These are phyloP conservation scores for Euplexia lucipara DNA, from an alignment of 2,888 invertebrate genomes.

Conservation along the genomic window DNA sequence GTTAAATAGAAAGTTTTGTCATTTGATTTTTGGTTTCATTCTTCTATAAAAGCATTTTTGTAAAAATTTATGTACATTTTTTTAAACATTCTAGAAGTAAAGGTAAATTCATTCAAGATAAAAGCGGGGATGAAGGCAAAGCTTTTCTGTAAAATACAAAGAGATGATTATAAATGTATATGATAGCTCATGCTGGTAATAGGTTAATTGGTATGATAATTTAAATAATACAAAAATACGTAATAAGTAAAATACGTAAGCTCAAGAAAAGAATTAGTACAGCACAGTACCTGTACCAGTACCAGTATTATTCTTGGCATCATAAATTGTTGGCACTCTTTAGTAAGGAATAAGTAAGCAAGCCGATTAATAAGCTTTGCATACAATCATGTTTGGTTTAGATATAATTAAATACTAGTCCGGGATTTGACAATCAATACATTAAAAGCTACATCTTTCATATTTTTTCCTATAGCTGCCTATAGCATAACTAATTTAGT, in stretches of 20 bases:
- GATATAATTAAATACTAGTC: constrained; percentile 1
- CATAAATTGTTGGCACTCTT: constrained; percentile 22
- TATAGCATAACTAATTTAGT: too few species aligned
- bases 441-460: background rate
- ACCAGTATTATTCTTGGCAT: too few species aligned
- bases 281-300: too few species aligned
- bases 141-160: constrained; percentile 68
- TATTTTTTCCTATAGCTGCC: too few species aligned
- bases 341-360: constrained; percentile 9
- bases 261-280: constrained; percentile 10
- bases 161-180: constrained; percentile 46
- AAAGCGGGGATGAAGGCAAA: constrained; percentile 72
- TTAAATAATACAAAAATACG: constrained; percentile 9
- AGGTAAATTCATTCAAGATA: constrained; percentile 42
- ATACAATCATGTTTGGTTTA: background rate
- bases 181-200: constrained; percentile 51
- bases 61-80: constrained; percentile 31
- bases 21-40: background rate
- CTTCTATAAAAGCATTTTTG: constrained; percentile 21
- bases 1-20: constrained; percentile 23
- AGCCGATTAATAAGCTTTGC: constrained; percentile 48
- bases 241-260: constrained; percentile 36
- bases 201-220: constrained; percentile 23
- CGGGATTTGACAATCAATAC: constrained; percentile 11
- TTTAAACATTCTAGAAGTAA: constrained; percentile 35